These are phyloP conservation scores for Capitulum mitella DNA, from an alignment of 2,888 invertebrate species.

Conservation along the genomic window DNA sequence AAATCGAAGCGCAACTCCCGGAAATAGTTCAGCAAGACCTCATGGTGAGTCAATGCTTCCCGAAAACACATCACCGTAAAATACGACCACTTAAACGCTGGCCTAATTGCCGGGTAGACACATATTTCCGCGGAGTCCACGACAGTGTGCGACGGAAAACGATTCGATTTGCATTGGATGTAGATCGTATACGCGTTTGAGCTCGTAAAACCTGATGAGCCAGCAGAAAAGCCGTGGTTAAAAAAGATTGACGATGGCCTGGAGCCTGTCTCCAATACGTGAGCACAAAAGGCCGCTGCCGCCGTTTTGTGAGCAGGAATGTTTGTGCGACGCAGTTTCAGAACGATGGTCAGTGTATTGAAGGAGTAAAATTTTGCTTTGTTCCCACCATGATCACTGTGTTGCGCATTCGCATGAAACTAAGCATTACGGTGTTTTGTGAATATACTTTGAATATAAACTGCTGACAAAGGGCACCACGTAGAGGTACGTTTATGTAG, in stretches of 20 bases:
- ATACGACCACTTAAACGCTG: constrained; percentile 1
- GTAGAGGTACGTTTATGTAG: no score
- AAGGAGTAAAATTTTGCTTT: no score
- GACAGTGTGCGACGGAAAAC: background rate
- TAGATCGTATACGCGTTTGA: background rate
- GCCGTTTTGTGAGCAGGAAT: no score
- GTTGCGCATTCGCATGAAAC: no score
- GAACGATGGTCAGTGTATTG: no score
- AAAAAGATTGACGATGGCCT: background rate
- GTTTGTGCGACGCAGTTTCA: no score
- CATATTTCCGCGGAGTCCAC: background rate
- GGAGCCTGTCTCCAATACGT: background rate
- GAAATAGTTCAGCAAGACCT: background rate
- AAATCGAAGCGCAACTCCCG: background rate
- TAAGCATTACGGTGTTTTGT: no score
- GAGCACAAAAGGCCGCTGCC: no score
- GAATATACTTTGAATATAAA: no score
- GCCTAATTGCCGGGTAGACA: background rate
- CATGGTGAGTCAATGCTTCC: background rate
- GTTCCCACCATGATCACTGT: no score
- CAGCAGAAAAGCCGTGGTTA: background rate
- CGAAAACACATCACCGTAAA: background rate
- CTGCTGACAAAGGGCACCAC: no score
- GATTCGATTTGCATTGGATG: background rate
- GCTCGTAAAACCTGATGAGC: background rate